A percentile compares a stretch with the other conserved stretches of the same genome.
Evolutionary conservation across 2,888 invertebrate genomes (phyloP).

Genomic region (Unio delphinus): DNA sequence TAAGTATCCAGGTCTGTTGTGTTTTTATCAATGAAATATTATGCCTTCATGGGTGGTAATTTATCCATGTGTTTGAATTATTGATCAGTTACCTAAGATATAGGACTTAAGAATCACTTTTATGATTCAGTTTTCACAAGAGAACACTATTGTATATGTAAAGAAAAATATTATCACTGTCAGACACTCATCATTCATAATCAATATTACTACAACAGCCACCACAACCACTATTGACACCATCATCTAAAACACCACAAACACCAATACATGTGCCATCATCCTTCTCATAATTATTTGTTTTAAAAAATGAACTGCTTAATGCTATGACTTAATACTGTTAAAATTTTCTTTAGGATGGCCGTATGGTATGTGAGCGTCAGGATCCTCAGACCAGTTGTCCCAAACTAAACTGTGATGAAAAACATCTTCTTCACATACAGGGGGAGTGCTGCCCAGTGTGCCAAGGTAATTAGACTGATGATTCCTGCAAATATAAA

Average conservation of each 20-base stretch:
- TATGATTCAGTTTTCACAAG: too few species aligned
- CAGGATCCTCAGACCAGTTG: slow-evolving; percentile 83
- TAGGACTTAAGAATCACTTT: too few species aligned
- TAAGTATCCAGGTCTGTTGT: slow-evolving; percentile 37
- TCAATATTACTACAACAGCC: too few species aligned
- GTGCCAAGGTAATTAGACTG: slow-evolving; percentile 82
- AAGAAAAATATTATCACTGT: too few species aligned
- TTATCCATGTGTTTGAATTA: too few species aligned
- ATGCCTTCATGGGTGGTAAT: too few species aligned
- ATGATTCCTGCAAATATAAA: neutral
- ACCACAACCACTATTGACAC: too few species aligned
- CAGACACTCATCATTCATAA: too few species aligned
- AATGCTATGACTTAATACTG: neutral
- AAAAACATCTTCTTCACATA: slow-evolving; percentile 84
- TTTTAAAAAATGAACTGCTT: neutral
- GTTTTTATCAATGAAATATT: too few species aligned
- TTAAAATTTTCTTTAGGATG: slow-evolving; percentile 76
- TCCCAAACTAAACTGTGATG: slow-evolving; percentile 84
- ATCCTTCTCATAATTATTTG: neutral
- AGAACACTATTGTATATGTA: too few species aligned
- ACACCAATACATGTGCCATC: neutral
- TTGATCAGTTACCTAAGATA: too few species aligned
- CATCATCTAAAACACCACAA: neutral
- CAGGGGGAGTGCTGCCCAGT: slow-evolving; percentile 92
- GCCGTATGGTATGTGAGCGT: slow-evolving; percentile 84